Conservation (phyloP, 2,888 invertebrate genomes). For the Leuctra nigra region DNA sequence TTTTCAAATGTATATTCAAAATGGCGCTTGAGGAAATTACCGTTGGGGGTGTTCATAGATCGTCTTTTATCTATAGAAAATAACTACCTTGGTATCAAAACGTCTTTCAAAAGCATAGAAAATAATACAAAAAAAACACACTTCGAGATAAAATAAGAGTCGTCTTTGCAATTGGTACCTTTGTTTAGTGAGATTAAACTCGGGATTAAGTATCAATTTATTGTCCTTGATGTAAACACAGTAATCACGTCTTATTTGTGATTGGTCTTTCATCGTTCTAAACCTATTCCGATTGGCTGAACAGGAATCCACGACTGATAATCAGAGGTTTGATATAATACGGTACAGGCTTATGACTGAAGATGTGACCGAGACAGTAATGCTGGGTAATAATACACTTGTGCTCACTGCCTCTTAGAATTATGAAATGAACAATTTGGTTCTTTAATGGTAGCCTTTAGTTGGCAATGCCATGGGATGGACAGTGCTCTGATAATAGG, state of each 20-base stretch:
- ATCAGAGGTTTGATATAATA: too few relatives aligned
- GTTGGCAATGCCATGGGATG: too few relatives aligned
- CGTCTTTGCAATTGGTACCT: conserved; percentile 22
- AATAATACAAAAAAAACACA: conserved; percentile 10
- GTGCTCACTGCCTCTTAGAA: conserved; percentile 19
- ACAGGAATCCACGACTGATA: neutral
- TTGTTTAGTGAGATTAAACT: conserved; percentile 3
- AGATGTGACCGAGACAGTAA: conserved; percentile 8
- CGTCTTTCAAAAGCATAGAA: too few relatives aligned
- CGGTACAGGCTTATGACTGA: too few relatives aligned
- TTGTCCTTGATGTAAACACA: conserved; percentile 20
- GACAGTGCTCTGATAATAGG: too few relatives aligned
- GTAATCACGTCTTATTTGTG: conserved; percentile 12
- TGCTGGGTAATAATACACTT: conserved; percentile 18
- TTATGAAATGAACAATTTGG: conserved; percentile 27
- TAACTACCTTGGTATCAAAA: conserved; percentile 1
- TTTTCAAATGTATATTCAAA: too few relatives aligned
- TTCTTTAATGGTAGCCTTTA: conserved; percentile 21
- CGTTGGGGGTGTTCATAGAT: too few relatives aligned
- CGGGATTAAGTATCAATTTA: conserved; percentile 22
- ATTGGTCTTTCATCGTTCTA: neutral
- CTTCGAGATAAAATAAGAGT: conserved; percentile 15
- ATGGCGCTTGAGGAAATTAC: too few relatives aligned
- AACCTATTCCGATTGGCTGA: neutral
- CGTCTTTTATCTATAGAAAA: conserved; percentile 11